Conservation (phyloP, 2,888 invertebrate species). For the Nomada ferruginata region DNA sequence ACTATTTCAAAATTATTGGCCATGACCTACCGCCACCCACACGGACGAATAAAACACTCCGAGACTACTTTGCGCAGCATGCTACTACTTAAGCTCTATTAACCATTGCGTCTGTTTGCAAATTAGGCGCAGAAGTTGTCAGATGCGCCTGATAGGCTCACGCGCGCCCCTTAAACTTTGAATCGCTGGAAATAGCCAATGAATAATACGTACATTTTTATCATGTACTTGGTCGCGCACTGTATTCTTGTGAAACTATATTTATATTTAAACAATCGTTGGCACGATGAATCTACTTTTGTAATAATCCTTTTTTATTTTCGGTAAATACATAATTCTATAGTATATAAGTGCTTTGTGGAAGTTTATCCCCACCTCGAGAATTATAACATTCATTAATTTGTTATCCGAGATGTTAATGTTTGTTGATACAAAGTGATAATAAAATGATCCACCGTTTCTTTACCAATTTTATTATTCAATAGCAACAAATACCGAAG, state of each 20-base stretch:
- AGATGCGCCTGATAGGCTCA: constrained; percentile 3
- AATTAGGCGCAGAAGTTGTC: constrained; percentile 52
- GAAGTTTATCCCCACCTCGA: too few relatives aligned
- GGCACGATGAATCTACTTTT: neutral
- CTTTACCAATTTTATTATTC: too few relatives aligned
- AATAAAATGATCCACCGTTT: too few relatives aligned
- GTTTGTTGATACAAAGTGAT: too few relatives aligned
- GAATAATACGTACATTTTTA: neutral
- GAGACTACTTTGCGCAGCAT: constrained; percentile 52
- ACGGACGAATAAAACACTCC: constrained; percentile 46
- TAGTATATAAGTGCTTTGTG: too few relatives aligned
- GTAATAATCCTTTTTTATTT: too few relatives aligned
- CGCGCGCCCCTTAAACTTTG: neutral
- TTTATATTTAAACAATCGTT: neutral
- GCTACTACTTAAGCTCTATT: constrained; percentile 55
- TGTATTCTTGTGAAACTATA: neutral
- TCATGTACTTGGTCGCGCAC: neutral
- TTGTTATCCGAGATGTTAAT: too few relatives aligned
- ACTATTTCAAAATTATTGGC: constrained; percentile 49
- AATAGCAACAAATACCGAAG: too few relatives aligned
- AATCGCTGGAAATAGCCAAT: constrained; percentile 12
- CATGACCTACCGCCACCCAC: constrained; percentile 67
- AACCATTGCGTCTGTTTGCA: constrained; percentile 56
- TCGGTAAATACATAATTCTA: too few relatives aligned
- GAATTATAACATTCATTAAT: too few relatives aligned